Evolutionary conservation across 2,888 invertebrate genomes (phyloP).

Genomic region (Coelinius sp.): DNA sequence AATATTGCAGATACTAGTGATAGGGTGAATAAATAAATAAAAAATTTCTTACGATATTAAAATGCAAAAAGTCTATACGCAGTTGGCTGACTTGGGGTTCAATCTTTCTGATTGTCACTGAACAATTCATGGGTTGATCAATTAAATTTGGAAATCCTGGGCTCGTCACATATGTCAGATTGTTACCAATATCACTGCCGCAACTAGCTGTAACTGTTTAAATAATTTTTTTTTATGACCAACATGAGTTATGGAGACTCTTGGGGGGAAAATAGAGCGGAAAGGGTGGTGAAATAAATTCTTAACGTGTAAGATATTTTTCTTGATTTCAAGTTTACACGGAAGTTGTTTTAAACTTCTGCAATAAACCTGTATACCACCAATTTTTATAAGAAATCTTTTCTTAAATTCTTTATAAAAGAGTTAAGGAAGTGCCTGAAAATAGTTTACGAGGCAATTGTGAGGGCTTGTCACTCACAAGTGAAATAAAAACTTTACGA

Average conservation of each 20-base stretch:
- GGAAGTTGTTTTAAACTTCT: background rate
- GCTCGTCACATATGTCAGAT: conserved; percentile 86
- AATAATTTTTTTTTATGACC: conserved; percentile 24
- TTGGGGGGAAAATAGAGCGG: conserved; percentile 15
- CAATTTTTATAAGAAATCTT: background rate
- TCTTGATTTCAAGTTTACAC: conserved; percentile 10
- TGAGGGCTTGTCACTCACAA: background rate
- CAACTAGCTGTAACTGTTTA: conserved; percentile 81
- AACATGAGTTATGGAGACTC: conserved; percentile 1
- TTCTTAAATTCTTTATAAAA: background rate
- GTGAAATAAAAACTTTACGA: background rate
- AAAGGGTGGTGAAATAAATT: conserved; percentile 23
- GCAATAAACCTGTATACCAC: background rate
- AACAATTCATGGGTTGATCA: conserved; percentile 79
- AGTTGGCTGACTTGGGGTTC: conserved; percentile 87
- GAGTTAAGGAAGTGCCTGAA: background rate
- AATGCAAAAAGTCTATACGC: conserved; percentile 86
- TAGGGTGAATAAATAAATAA: background rate
- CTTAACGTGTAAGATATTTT: conserved; percentile 28
- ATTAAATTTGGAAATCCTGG: conserved; percentile 87
- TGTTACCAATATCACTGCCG: conserved; percentile 80
- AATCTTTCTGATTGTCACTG: conserved; percentile 81
- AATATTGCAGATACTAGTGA: conserved; percentile 32
- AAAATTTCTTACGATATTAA: conserved; percentile 78
- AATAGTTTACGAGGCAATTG: background rate